These are phyloP conservation scores for Holotrichia oblita DNA, from an alignment of 1,140 invertebrate species.

Conservation along the genomic window DNA sequence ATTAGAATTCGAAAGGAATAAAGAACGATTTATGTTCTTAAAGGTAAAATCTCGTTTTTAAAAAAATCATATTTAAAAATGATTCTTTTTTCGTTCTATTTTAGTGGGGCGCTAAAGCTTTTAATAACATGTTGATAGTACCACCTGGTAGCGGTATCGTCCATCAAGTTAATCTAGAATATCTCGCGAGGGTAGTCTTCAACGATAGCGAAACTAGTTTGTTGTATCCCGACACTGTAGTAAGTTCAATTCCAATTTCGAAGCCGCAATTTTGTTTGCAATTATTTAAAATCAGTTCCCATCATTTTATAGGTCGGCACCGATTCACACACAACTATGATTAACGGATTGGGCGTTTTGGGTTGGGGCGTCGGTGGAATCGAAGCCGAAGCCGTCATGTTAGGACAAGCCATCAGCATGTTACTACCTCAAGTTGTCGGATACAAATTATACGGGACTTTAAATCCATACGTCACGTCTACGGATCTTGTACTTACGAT, in stretches of 20 bases:
- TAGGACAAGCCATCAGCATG: constrained; percentile 97
- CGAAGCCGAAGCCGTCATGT: constrained; percentile 90
- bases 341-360: constrained; percentile 88
- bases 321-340: constrained; percentile 99
- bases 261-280: too few relatives aligned
- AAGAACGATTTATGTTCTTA: constrained; percentile 94
- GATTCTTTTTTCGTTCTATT: constrained; percentile 48
- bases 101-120: constrained; percentile 95
- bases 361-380: constrained; percentile 86
- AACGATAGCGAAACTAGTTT: constrained; percentile 67
- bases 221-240: constrained; percentile 94
- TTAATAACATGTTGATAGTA: constrained; percentile 96
- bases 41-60: constrained; percentile 72
- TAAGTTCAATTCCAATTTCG: too few relatives aligned
- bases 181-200: constrained; percentile 95
- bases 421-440: constrained; percentile 95
- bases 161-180: constrained; percentile 98
- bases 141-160: constrained; percentile 98
- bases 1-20: constrained; percentile 95
- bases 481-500: constrained; percentile 98
- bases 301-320: constrained; percentile 79
- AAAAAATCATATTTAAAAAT: constrained; percentile 1
- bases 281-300: not conserved
- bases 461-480: constrained; percentile 89
- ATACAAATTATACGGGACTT: constrained; percentile 85